Evolutionary conservation across 2,888 invertebrate species (phyloP), one percentile per base, ranked within the genome.

Genomic region (Yponomeuta evonymella): DNA sequence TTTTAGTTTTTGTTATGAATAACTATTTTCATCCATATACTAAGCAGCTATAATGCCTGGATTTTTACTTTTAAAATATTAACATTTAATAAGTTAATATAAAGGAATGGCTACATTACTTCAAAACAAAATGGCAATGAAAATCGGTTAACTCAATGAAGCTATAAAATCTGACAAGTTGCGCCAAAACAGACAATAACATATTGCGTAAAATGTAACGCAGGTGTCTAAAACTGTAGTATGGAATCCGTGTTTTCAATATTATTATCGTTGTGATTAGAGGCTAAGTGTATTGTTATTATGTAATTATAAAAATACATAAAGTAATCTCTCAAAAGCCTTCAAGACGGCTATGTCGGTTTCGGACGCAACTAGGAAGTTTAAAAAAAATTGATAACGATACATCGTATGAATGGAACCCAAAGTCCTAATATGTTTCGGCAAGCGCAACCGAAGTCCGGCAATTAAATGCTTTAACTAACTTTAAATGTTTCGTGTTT

Each of bases 381-480:
- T 23, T 23, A 23, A 23, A 23, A 23, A 23, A 23, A 23, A 23
- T 43, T 43, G 9, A 43, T 8, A 8, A 43, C 43, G 9, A 5
- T 8, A 43, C 9, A 43, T 43, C 43, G 43, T 43, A 43, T 30
- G 29, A 43, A 67, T n/a, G 62, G 11, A n/a, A 2, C 23, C 10
- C 15, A 48, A 43, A 48, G 12, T 5, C 33, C 15, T 11, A 12
- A 36, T 15, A 36, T 66, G 33, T 33, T 67, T 67, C 43, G 30
- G 43, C 2, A n/a, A 33, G 36, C 23, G 23, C 84, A 77, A 79
- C 82, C 72, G 86, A 79, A 79, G 76, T 75, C 81, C 81, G 85
- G 85, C 87, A 85, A 76, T 84, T 78, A 85, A 90, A 91, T 90
- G 91, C 91, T 91, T 91, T 92, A 92, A 91, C 84, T 91, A 92